Evolutionary conservation across 2,888 invertebrate species (phyloP).

Genomic region (Pachymerium ferrugineum): DNA sequence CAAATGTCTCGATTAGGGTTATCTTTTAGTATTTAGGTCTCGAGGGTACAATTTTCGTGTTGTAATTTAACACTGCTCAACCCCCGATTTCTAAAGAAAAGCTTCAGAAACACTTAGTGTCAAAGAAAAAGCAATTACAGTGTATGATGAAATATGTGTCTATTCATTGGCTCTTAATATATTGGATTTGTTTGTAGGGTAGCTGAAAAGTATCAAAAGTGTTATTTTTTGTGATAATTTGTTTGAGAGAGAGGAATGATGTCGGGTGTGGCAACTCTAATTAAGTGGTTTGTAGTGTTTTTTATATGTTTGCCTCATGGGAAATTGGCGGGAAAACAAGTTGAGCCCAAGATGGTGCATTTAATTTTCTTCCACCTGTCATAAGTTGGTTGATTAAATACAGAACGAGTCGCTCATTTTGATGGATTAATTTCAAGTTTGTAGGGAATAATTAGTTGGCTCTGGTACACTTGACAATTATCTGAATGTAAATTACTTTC

Average conservation of each 20-base stretch:
- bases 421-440: background rate
- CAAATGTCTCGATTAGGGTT: too few species aligned
- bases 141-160: too few species aligned
- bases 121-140: too few species aligned
- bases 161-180: background rate
- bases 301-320: slow-evolving; percentile 7
- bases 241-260: slow-evolving; percentile 21
- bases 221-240: slow-evolving; percentile 13
- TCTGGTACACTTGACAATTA: background rate
- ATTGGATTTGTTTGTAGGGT: background rate
- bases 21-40: too few species aligned
- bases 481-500: background rate
- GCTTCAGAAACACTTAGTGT: too few species aligned
- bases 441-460: background rate
- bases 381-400: background rate
- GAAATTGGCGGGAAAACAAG: slow-evolving; percentile 18
- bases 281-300: slow-evolving; percentile 9
- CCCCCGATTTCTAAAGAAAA: too few species aligned
- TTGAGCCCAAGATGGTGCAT: slow-evolving; percentile 5
- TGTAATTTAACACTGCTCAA: too few species aligned
- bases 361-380: slow-evolving; percentile 10
- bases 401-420: background rate
- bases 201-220: background rate
- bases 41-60: too few species aligned
- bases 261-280: slow-evolving; percentile 9